phyloP scores from a whole-genome alignment of 2,113 vertebrate genomes.

The Pampusana beccarii region DNA sequence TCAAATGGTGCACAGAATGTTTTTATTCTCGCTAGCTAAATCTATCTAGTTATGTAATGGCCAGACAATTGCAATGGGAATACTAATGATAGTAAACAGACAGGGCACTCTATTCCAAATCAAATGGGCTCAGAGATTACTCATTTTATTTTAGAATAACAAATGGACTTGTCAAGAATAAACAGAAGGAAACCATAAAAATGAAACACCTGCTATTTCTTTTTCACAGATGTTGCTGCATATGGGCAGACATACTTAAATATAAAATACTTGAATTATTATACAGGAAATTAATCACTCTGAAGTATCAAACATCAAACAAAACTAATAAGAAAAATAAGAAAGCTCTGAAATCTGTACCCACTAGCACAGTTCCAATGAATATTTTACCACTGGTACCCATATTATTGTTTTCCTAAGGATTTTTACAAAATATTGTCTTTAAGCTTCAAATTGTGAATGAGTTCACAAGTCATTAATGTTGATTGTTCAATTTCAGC shows the following conservation, averaged over 20 bases:
- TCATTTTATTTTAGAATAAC: conserved; percentile 60
- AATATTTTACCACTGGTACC: not conserved
- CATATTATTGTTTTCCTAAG: not conserved
- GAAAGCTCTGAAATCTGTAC: not conserved
- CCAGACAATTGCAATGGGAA: not conserved
- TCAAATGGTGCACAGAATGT: not conserved
- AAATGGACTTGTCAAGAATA: conserved; percentile 62
- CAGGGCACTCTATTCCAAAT: conserved; percentile 7
- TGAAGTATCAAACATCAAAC: not conserved
- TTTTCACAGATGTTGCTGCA: conserved; percentile 62
- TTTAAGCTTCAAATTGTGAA: not conserved
- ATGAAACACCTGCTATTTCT: conserved; percentile 59
- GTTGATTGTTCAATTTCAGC: not conserved
- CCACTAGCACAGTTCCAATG: not conserved
- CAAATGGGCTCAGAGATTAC: not conserved
- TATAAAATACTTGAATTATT: conserved; percentile 64
- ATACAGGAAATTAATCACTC: conserved; percentile 46
- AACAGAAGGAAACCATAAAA: conserved; percentile 62
- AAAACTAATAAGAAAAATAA: not conserved
- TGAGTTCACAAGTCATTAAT: not conserved
- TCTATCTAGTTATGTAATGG: not conserved
- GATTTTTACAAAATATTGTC: not conserved
- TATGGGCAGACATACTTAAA: conserved; percentile 47
- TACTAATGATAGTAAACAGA: not conserved
- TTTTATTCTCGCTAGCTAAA: not conserved